These are phyloP conservation scores for Thymelicus sylvestris DNA, from an alignment of 2,888 invertebrate species.

Conservation along the genomic window DNA sequence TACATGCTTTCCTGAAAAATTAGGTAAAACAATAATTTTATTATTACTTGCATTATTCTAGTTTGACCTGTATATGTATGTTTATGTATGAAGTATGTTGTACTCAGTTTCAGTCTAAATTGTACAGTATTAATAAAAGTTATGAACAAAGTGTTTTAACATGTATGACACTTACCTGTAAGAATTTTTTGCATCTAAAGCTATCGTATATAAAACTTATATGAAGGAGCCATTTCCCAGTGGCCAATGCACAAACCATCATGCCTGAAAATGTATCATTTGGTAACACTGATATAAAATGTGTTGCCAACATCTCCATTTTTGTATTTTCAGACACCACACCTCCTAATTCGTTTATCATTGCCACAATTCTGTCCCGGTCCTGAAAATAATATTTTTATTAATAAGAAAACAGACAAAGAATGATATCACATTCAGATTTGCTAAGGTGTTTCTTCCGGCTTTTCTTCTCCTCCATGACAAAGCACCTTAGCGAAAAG, in stretches of 20 bases:
- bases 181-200: slow-evolving; percentile 75
- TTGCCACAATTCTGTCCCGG: slow-evolving; percentile 70
- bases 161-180: slow-evolving; percentile 57
- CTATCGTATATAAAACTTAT: slow-evolving; percentile 76
- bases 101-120: too few relatives aligned
- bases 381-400: slow-evolving; percentile 55
- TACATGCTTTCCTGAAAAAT: slow-evolving; percentile 70
- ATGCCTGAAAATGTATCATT: slow-evolving; percentile 76
- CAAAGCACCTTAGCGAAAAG: too few relatives aligned
- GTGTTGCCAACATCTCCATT: slow-evolving; percentile 81
- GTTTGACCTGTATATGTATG: neutral
- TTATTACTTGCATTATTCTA: neutral
- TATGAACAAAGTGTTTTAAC: too few relatives aligned
- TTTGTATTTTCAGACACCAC: slow-evolving; percentile 80
- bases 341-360: slow-evolving; percentile 76
- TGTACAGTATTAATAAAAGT: too few relatives aligned
- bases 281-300: slow-evolving; percentile 73
- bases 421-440: neutral
- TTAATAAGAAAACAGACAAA: slow-evolving; percentile 4
- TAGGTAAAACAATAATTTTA: too few relatives aligned
- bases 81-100: neutral
- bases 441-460: too few relatives aligned
- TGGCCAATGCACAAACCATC: slow-evolving; percentile 79
- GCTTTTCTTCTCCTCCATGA: too few relatives aligned
- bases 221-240: slow-evolving; percentile 77